Conservation (phyloP, 2,888 invertebrate species). For the Brachyptera putata region DNA sequence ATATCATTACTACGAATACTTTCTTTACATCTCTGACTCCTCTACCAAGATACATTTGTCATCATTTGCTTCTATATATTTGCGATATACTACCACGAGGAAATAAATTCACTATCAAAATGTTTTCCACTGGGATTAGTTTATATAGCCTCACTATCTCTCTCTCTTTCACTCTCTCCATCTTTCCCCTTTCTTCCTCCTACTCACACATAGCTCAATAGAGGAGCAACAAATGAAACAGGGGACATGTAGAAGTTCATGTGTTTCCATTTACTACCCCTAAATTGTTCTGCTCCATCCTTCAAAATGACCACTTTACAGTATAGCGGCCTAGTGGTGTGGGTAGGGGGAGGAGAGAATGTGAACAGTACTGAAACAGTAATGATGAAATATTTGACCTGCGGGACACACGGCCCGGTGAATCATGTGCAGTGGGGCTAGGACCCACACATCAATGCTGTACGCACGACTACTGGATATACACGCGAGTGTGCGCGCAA, state of each 20-base stretch:
- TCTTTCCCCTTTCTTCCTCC: not conserved
- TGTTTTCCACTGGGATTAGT: slow-evolving; percentile 8
- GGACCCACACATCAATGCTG: slow-evolving; percentile 29
- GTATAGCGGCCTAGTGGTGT: slow-evolving; percentile 43
- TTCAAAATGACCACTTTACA: slow-evolving; percentile 52
- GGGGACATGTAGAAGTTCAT: slow-evolving; percentile 30
- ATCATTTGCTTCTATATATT: not conserved
- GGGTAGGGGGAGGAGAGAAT: slow-evolving; percentile 33
- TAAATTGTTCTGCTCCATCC: slow-evolving; percentile 33
- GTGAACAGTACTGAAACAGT: slow-evolving; percentile 35
- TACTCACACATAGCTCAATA: slow-evolving; percentile 14
- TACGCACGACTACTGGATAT: not conserved
- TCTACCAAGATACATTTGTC: not conserved
- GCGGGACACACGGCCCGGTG: slow-evolving; percentile 44
- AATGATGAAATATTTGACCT: slow-evolving; percentile 52
- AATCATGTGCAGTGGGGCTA: slow-evolving; percentile 45
- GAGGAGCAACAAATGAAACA: slow-evolving; percentile 31
- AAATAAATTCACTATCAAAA: slow-evolving; percentile 3
- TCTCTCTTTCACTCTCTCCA: not conserved
- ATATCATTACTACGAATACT: too few species aligned
- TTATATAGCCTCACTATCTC: not conserved
- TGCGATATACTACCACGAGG: not conserved
- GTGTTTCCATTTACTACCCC: slow-evolving; percentile 33
- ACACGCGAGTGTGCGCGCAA: too few species aligned
- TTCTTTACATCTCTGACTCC: too few species aligned